phyloP scores from a whole-genome alignment of 2,888 invertebrate species.

The Nymphalis c-album region DNA sequence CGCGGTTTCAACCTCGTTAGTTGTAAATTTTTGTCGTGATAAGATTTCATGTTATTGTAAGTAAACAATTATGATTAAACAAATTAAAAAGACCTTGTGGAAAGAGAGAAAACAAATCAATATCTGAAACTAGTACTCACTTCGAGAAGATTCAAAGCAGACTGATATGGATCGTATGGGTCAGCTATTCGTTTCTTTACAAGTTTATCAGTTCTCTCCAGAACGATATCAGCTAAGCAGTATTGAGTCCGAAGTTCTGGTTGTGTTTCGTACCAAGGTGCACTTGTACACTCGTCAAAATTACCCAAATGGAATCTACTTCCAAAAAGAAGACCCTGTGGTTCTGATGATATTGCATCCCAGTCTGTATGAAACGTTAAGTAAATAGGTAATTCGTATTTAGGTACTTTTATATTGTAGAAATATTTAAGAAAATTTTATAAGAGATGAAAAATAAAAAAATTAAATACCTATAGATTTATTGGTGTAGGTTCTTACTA shows the following conservation, averaged over 20 bases:
- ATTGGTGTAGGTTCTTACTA: too few species aligned
- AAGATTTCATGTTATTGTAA: too few species aligned
- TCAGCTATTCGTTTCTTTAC: constrained; percentile 48
- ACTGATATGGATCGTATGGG: constrained; percentile 64
- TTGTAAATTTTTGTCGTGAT: too few species aligned
- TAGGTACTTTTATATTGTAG: neutral
- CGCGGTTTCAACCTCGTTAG: too few species aligned
- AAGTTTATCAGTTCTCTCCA: constrained; percentile 59
- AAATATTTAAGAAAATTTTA: too few species aligned
- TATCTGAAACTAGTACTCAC: constrained; percentile 48
- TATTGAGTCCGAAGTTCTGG: constrained; percentile 68
- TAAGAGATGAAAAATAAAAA: too few species aligned
- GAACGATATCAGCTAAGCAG: constrained; percentile 72
- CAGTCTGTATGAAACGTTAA: constrained; percentile 69
- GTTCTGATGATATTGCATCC: constrained; percentile 82
- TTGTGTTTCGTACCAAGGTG: constrained; percentile 58
- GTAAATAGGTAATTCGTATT: too few species aligned
- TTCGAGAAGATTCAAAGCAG: constrained; percentile 71
- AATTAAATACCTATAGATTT: too few species aligned
- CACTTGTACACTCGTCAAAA: constrained; percentile 81
- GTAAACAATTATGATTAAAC: too few species aligned
- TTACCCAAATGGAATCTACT: constrained; percentile 82
- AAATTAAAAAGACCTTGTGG: too few species aligned
- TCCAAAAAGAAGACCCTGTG: constrained; percentile 80
- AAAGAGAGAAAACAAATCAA: too few species aligned